phyloP scores from a whole-genome alignment of 2,797 vertebrate species.

The Anguilla obscura region DNA sequence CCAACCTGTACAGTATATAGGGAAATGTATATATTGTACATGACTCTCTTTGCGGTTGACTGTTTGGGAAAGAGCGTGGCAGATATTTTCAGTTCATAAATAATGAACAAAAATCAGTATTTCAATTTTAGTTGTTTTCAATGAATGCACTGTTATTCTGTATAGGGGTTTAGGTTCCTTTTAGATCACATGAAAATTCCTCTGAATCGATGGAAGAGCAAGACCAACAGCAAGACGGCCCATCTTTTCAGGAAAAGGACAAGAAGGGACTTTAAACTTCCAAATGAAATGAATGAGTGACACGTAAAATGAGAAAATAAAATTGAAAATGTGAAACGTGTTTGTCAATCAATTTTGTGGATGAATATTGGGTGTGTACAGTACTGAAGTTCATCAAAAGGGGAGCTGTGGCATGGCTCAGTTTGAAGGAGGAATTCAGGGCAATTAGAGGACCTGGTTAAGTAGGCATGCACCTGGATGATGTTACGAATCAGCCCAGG shows the following conservation, averaged over 20 bases:
- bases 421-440: too few species aligned
- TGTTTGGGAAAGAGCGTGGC: slow-evolving; percentile 14
- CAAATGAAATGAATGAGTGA: slow-evolving; percentile 53
- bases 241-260: slow-evolving; percentile 59
- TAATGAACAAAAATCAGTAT: not conserved
- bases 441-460: too few species aligned
- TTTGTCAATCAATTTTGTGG: not conserved
- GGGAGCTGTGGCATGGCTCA: not conserved
- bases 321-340: slow-evolving; percentile 21
- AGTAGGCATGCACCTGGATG: too few species aligned
- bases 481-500: too few species aligned
- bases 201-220: not conserved
- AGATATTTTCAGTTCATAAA: not conserved
- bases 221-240: not conserved
- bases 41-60: slow-evolving; percentile 39
- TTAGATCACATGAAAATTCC: not conserved
- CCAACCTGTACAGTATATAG: not conserved
- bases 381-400: not conserved
- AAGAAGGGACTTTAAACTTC: slow-evolving; percentile 49
- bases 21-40: slow-evolving; percentile 48
- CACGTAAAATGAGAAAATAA: slow-evolving; percentile 55
- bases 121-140: not conserved
- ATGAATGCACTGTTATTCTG: slow-evolving; percentile 24
- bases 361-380: not conserved
- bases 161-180: not conserved